Percentiles rank a stretch among this genome's conserved stretches.
Conservation (phyloP, 1,140 invertebrate species). For the Drosophila murphyi region DNA sequence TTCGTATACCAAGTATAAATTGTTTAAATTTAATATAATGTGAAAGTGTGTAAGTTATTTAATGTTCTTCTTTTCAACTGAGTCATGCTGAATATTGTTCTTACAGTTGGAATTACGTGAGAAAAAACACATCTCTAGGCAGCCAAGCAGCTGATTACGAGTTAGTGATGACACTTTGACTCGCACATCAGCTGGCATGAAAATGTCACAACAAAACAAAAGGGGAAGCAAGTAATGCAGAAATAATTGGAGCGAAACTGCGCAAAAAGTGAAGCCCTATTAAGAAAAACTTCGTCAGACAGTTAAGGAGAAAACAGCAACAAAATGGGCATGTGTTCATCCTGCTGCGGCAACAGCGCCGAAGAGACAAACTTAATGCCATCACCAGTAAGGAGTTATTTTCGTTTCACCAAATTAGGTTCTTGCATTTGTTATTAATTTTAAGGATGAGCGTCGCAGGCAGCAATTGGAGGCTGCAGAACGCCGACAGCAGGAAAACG, state of each 20-base stretch:
- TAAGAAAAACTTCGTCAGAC: constrained; percentile 6
- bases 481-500: constrained; percentile 71
- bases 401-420: neutral
- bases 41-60: neutral
- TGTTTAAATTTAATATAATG: neutral
- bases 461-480: constrained; percentile 81
- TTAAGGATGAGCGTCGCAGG: constrained; percentile 71
- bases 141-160: constrained; percentile 23
- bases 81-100: neutral
- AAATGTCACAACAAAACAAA: constrained; percentile 67
- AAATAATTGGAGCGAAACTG: constrained; percentile 45
- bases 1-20: neutral
- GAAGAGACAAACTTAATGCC: constrained; percentile 79
- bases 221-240: constrained; percentile 30
- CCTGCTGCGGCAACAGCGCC: constrained; percentile 66
- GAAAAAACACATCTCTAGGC: constrained; percentile 11
- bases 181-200: constrained; percentile 31
- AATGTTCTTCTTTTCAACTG: neutral
- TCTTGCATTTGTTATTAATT: neutral
- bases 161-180: constrained; percentile 28
- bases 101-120: neutral
- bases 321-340: constrained; percentile 62
- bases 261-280: constrained; percentile 55
- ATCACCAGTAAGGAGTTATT: constrained; percentile 52
- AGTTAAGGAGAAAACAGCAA: neutral